Evolutionary conservation across 2,888 invertebrate species (phyloP), one percentile per base, ranked within the genome.

Genomic region (Drosophila aldrichi): DNA sequence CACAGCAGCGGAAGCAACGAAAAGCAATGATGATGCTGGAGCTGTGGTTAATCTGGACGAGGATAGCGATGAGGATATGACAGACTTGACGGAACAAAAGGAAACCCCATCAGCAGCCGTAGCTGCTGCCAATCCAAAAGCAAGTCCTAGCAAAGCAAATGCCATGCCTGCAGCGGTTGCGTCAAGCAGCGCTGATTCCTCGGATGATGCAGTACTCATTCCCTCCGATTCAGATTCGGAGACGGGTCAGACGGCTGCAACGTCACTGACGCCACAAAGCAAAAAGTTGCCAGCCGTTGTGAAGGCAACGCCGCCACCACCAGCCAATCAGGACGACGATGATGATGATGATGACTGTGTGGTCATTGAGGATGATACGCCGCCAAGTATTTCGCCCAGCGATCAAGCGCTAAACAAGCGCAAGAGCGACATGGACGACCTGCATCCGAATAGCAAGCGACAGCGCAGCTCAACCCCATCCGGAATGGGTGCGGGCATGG

Each of bases 281-380:
- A 61, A 79, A 71, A 64, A 79, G 46, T 34, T 59, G 10, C 2
- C 52, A 20, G 22, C 41, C 5, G 29, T 61, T 18, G 51, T 67
- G 1, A 77, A 69, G 44, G 49, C 51, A 46, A 40, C 56, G n/a
- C 72, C 78, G 2, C 66, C 57, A 22, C 64, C 74, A 9, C 48
- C 56, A 29, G 58, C 48, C 18, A 51, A 69, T 32, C 64, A 57
- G 32, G 80, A 83, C 8, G 81, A 82, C 18, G 85, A 91, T 57
- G 92, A 92, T 65, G 94, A 94, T 79, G 92, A 94, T 79, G 92
- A 93, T 82, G 93, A 93, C 79, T 92, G 93, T 79, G 93, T 93
- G 77, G 93, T 93, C 48, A 94, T 94, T 91, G 95, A 95, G 81
- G 94, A 94, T 75, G 92, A 95, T 93, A 89, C 90, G 69, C 91